phyloP scores from a whole-genome alignment of 1,140 invertebrate species.

The Calephelis virginiensis region DNA sequence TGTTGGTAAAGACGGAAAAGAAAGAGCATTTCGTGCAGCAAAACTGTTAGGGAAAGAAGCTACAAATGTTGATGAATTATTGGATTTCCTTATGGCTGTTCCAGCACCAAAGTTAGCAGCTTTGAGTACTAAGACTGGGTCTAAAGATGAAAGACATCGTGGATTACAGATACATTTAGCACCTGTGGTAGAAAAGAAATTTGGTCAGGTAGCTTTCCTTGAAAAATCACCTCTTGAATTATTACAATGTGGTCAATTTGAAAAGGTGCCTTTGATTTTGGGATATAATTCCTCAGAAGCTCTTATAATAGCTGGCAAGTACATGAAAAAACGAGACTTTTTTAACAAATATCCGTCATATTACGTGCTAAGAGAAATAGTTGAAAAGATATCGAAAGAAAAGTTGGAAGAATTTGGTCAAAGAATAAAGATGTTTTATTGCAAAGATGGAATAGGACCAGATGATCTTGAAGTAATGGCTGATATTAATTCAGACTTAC shows the following conservation, averaged over 20 bases:
- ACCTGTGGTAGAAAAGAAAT: slow-evolving; percentile 64
- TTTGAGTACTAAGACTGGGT: slow-evolving; percentile 44
- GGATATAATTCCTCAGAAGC: slow-evolving; percentile 80
- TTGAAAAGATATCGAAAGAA: slow-evolving; percentile 27
- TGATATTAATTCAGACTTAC: slow-evolving; percentile 56
- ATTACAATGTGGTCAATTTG: slow-evolving; percentile 54
- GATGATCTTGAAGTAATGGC: slow-evolving; percentile 48
- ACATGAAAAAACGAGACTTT: slow-evolving; percentile 35
- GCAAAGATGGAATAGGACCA: slow-evolving; percentile 61
- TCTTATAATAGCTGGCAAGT: slow-evolving; percentile 54
- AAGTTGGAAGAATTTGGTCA: slow-evolving; percentile 32
- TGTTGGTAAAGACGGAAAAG: slow-evolving; percentile 83
- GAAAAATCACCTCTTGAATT: slow-evolving; percentile 46
- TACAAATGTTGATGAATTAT: slow-evolving; percentile 54
- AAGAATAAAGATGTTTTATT: slow-evolving; percentile 65
- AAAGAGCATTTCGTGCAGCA: slow-evolving; percentile 58
- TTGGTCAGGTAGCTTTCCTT: slow-evolving; percentile 56
- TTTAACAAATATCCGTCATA: slow-evolving; percentile 44
- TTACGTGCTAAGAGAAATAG: slow-evolving; percentile 41
- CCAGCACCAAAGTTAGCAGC: slow-evolving; percentile 30
- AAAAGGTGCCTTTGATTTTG: slow-evolving; percentile 79
- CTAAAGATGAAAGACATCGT: slow-evolving; percentile 43
- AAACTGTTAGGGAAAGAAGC: slow-evolving; percentile 63
- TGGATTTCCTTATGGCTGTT: slow-evolving; percentile 66
- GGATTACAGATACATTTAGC: slow-evolving; percentile 60